Conservation (phyloP, 2,888 invertebrate species). For the Epicampocera succincta region DNA sequence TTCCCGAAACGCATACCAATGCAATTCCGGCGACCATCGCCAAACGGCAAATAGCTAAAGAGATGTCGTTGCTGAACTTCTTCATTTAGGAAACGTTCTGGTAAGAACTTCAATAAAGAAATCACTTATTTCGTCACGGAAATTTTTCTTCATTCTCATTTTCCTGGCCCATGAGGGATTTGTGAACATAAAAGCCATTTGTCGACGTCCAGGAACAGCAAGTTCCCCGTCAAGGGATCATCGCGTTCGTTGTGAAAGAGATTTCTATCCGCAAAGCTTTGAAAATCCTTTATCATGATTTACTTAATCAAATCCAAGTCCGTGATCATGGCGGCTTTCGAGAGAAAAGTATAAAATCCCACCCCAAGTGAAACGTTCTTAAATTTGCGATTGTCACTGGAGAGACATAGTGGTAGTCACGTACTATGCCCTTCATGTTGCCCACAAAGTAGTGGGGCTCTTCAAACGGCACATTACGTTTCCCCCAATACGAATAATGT, state of each 20-base stretch:
- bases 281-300: constrained; percentile 77
- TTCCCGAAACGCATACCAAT: constrained; percentile 78
- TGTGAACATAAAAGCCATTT: constrained; percentile 78
- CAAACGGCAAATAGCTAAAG: constrained; percentile 74
- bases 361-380: constrained; percentile 69
- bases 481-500: constrained; percentile 62
- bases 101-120: constrained; percentile 83
- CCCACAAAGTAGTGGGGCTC: constrained; percentile 52
- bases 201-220: constrained; percentile 78
- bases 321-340: constrained; percentile 72
- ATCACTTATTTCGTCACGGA: constrained; percentile 72
- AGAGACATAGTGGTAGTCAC: constrained; percentile 63
- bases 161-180: constrained; percentile 72
- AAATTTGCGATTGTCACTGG: constrained; percentile 70
- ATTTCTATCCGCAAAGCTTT: constrained; percentile 79
- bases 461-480: constrained; percentile 62
- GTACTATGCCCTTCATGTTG: constrained; percentile 58
- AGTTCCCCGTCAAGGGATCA: constrained; percentile 79
- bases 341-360: constrained; percentile 76
- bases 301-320: constrained; percentile 74
- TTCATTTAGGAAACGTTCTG: constrained; percentile 84
- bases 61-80: constrained; percentile 83
- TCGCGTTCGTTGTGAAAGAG: constrained; percentile 77
- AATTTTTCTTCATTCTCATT: constrained; percentile 72
- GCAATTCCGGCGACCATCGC: constrained; percentile 78